Percentiles rank a stretch among this genome's conserved stretches.
Evolutionary conservation across 2,888 invertebrate genomes (phyloP).

Genomic region (Phragmatobia fuliginosa): DNA sequence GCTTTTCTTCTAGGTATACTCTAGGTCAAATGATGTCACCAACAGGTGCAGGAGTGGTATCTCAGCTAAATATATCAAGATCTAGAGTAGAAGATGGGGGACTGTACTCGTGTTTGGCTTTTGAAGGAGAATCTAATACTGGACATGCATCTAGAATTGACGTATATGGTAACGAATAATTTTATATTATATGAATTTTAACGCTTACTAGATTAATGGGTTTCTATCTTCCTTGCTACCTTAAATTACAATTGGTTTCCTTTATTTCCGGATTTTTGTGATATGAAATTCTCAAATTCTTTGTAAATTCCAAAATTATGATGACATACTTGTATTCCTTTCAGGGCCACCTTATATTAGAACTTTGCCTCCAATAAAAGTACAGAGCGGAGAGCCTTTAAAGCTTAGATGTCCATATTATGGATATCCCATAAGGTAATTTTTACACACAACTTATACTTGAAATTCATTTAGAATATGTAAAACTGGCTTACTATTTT

Average conservation of each 20-base stretch:
- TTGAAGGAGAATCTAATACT: conserved; percentile 72
- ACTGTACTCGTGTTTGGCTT: conserved; percentile 86
- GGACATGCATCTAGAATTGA: conserved; percentile 77
- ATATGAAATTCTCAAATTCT: too few relatives aligned
- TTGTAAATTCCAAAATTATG: not conserved
- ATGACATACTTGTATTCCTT: conserved; percentile 37
- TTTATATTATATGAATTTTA: not conserved
- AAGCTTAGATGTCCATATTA: conserved; percentile 94
- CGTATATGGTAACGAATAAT: conserved; percentile 77
- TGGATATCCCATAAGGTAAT: conserved; percentile 92
- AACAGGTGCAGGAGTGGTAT: conserved; percentile 72
- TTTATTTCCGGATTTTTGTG: too few relatives aligned
- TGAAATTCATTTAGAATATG: not conserved
- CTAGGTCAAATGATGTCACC: conserved; percentile 81
- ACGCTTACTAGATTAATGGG: not conserved
- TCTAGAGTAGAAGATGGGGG: conserved; percentile 87
- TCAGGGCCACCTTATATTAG: conserved; percentile 92
- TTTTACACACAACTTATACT: not conserved
- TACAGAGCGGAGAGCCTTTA: conserved; percentile 92
- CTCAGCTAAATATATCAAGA: conserved; percentile 84
- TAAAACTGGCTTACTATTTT: not conserved
- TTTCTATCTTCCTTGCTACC: too few relatives aligned
- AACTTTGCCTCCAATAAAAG: conserved; percentile 91
- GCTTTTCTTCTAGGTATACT: conserved; percentile 66
- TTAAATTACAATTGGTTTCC: not conserved